phyloP scores from a whole-genome alignment of 2,888 invertebrate genomes.

The Aphrophora alni region DNA sequence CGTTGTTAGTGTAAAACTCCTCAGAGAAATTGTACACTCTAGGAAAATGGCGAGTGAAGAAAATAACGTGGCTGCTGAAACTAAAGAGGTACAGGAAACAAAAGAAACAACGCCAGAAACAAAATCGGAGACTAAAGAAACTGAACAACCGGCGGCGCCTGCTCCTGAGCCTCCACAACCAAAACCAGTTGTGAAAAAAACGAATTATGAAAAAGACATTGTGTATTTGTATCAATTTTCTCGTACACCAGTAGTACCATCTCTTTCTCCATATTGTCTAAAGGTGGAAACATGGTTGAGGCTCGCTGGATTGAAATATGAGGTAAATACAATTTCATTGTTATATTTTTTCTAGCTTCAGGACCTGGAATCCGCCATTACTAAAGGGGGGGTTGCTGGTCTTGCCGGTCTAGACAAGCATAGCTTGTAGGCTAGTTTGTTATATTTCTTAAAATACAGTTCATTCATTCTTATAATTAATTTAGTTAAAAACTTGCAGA shows the following conservation, averaged over 20 bases:
- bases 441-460: too few relatives aligned
- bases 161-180: slow-evolving; percentile 57
- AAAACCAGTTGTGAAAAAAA: slow-evolving; percentile 82
- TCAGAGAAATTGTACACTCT: slow-evolving; percentile 37
- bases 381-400: slow-evolving; percentile 8
- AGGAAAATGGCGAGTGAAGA: slow-evolving; percentile 45
- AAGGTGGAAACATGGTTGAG: slow-evolving; percentile 97
- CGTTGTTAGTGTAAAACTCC: slow-evolving; percentile 34
- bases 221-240: slow-evolving; percentile 95
- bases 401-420: slow-evolving; percentile 1
- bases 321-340: slow-evolving; percentile 68
- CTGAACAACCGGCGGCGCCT: slow-evolving; percentile 46
- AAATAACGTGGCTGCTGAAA: slow-evolving; percentile 60
- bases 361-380: slow-evolving; percentile 35
- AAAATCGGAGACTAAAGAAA: slow-evolving; percentile 47
- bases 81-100: slow-evolving; percentile 60
- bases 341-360: slow-evolving; percentile 27
- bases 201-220: slow-evolving; percentile 88
- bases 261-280: slow-evolving; percentile 90
- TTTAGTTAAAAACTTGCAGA: too few relatives aligned
- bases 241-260: slow-evolving; percentile 87
- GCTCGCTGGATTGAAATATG: slow-evolving; percentile 89
- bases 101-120: slow-evolving; percentile 43
- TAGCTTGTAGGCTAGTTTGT: background rate
- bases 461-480: too few relatives aligned